Evolutionary conservation across 2,888 invertebrate species (phyloP), one percentile per base, ranked within the genome.

Genomic region (Augiades crinisus): DNA sequence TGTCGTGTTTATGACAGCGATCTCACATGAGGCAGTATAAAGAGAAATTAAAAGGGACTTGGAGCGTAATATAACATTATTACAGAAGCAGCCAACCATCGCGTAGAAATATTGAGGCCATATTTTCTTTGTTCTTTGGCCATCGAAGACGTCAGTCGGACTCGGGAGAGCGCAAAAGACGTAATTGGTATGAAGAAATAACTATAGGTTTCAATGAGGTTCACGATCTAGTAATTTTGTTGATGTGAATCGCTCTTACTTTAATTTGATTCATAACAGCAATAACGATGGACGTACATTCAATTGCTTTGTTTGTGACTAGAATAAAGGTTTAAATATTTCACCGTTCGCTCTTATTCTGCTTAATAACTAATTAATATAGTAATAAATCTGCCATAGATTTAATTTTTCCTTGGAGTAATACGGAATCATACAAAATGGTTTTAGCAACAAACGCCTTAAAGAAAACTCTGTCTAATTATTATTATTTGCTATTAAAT

Each of bases 171-270:
- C 43, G 37, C 47, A 43, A 44, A 34, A 21, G 17, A 34, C 50
- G 50, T 50, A 50, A 50, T 50, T 50, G 50, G 21, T 44, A 37
- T 43, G 36, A 50, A 27, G 21, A 50, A 50, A 50, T 36, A 50
- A 36, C 50, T 30, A 24, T 43, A 27, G 14, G 43, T 37, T 37
- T 14, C 50, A 30, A 50, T 50, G 43, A 44, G 43, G 30, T 50
- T 21, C 16, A 30, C 22, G 5, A 36, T 43, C 36, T 21, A 30
- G 13, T 13, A 40, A 13, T 30, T 21, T 37, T 38, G 19, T 13
- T 14, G n/a, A 14, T 44, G 22, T 19, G 2, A 19, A 8, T 30
- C 30, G 43, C 37, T 44, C 30, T 17, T 27, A 3, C 13, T 44
- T 30, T 50, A 12, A 8, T 46, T 22, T 34, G 12, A 37, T 27